Evolutionary conservation across 2,888 invertebrate genomes (phyloP).

Genomic region (Trypoxylon attenuatum): DNA sequence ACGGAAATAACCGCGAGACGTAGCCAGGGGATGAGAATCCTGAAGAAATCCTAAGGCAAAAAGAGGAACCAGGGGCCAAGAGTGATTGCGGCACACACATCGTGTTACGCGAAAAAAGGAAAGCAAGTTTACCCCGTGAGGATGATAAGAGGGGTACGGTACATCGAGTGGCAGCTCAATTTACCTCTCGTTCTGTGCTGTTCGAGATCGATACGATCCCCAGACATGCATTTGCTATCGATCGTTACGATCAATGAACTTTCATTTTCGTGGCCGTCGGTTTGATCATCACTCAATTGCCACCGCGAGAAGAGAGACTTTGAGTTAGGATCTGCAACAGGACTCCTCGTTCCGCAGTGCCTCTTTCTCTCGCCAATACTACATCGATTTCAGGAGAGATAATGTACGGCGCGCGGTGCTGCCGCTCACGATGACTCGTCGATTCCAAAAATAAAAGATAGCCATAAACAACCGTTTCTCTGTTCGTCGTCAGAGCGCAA

Average conservation of each 20-base stretch:
- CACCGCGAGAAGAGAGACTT: constrained; percentile 18
- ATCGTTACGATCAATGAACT: constrained; percentile 46
- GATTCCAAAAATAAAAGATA: constrained; percentile 4
- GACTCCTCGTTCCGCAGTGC: constrained; percentile 5
- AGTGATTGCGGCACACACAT: constrained; percentile 35
- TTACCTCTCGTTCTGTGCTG: constrained; percentile 43
- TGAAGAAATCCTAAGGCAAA: constrained; percentile 2
- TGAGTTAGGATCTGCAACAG: constrained; percentile 24
- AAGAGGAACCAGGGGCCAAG: constrained; percentile 5
- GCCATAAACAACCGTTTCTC: not conserved
- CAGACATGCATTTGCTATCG: constrained; percentile 44
- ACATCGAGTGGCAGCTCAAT: constrained; percentile 56
- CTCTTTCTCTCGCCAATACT: not conserved
- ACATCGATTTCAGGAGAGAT: not conserved
- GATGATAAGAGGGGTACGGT: constrained; percentile 43
- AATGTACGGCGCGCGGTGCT: not conserved
- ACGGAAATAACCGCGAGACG: not conserved
- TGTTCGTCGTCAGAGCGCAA: not conserved
- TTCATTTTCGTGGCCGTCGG: constrained; percentile 48
- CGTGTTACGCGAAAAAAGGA: constrained; percentile 35
- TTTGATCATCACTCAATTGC: constrained; percentile 47
- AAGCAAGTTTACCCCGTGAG: constrained; percentile 29
- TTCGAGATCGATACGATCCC: constrained; percentile 48
- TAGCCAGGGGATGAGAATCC: constrained; percentile 1
- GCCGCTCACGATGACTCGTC: not conserved